phyloP scores from a whole-genome alignment of 1,140 invertebrate genomes.

The Lasioglossum albipes region DNA sequence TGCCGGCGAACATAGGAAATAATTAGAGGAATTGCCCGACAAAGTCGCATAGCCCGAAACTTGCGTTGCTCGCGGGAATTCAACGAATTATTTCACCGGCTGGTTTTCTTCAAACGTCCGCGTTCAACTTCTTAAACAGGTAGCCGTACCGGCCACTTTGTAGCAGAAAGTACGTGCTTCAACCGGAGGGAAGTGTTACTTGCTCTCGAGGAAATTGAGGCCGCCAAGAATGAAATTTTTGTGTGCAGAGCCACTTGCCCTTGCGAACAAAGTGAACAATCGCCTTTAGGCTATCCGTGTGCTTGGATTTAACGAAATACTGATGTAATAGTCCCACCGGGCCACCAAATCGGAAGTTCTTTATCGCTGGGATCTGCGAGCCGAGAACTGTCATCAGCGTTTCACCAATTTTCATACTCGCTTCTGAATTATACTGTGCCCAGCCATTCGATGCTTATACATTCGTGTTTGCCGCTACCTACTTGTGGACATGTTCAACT shows the following conservation, averaged over 20 bases:
- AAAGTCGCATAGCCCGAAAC: not conserved
- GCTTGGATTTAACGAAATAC: not conserved
- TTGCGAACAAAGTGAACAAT: constrained; percentile 17
- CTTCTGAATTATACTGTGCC: no score
- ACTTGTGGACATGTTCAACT: no score
- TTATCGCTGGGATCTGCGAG: not conserved
- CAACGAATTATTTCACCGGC: not conserved
- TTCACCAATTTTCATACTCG: no score
- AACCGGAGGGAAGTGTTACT: constrained; percentile 25
- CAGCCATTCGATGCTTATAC: no score
- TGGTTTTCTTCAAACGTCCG: not conserved
- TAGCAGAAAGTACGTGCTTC: constrained; percentile 11
- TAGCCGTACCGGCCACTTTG: constrained; percentile 5
- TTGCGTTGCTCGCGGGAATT: not conserved
- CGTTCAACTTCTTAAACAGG: constrained; percentile 1
- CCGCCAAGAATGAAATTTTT: constrained; percentile 39
- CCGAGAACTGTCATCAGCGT: no score
- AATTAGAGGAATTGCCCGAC: not conserved
- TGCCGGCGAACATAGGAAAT: not conserved
- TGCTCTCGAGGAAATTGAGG: constrained; percentile 33
- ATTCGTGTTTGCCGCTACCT: no score
- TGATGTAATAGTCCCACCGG: not conserved
- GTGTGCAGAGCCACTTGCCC: constrained; percentile 7
- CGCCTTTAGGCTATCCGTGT: constrained; percentile 6
- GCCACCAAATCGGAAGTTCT: no score